These are phyloP conservation scores for Sparus aurata DNA, from an alignment of 2,797 vertebrate species.

Conservation along the genomic window DNA sequence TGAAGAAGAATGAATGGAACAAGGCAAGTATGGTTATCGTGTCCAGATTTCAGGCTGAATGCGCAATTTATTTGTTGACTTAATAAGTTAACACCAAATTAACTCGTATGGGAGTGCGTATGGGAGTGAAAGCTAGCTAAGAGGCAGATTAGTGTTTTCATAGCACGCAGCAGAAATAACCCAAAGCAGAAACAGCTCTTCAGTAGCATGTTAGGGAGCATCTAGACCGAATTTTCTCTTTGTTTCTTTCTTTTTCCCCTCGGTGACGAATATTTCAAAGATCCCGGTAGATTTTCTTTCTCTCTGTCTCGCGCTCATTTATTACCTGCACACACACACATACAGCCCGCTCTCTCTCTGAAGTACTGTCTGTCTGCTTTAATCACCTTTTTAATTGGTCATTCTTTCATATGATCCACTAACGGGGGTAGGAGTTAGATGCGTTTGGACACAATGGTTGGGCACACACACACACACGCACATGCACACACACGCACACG, in stretches of 20 bases:
- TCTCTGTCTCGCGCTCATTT: conserved; percentile 19
- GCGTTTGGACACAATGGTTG: conserved; percentile 31
- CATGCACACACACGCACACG: conserved; percentile 15
- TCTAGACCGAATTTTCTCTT: conserved; percentile 33
- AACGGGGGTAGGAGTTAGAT: conserved; percentile 52
- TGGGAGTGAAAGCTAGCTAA: conserved; percentile 6
- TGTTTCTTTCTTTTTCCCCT: conserved; percentile 33
- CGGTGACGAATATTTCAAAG: conserved; percentile 50
- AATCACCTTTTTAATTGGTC: conserved; percentile 76
- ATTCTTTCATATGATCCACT: conserved; percentile 60
- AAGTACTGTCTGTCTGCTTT: conserved; percentile 52
- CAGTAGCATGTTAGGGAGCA: conserved; percentile 15
- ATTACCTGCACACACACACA: conserved; percentile 21
- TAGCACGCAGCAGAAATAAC: conserved; percentile 25
- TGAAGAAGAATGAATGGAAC: not conserved
- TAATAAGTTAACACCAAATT: conserved; percentile 24
- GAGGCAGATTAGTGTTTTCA: conserved; percentile 16
- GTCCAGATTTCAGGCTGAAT: not conserved
- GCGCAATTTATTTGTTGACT: not conserved
- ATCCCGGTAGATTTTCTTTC: conserved; percentile 3
- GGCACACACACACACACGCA: conserved; percentile 33
- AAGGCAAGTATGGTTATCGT: not conserved
- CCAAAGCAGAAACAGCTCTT: conserved; percentile 20
- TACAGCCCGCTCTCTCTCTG: not conserved
- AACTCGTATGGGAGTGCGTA: not conserved